A percentile compares a stretch with the other conserved stretches of the same genome.
These are phyloP conservation scores for Hermatobates lingyangjiaoensis DNA, from an alignment of 1,140 invertebrate species.

Conservation along the genomic window DNA sequence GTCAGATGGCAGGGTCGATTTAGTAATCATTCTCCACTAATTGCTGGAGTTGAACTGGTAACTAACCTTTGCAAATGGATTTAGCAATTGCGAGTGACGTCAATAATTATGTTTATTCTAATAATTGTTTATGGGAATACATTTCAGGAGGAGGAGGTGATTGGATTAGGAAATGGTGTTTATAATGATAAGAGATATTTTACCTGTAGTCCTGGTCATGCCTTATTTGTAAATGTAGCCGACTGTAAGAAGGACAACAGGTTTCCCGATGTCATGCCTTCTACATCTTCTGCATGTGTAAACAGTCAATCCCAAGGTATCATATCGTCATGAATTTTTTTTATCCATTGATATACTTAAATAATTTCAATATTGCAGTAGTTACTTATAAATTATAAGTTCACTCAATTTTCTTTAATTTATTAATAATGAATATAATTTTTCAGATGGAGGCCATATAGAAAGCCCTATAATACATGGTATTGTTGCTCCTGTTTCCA, in stretches of 20 bases:
- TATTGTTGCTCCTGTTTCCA: slow-evolving; percentile 50
- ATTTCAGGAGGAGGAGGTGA: slow-evolving; percentile 44
- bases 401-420: not conserved
- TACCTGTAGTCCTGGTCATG: slow-evolving; percentile 44
- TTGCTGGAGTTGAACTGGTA: slow-evolving; percentile 50
- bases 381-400: not conserved
- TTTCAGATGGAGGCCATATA: slow-evolving; percentile 30
- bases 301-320: not conserved
- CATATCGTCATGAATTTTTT: not conserved
- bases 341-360: not conserved
- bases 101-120: not conserved
- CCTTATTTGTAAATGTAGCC: slow-evolving; percentile 54
- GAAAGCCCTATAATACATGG: slow-evolving; percentile 61
- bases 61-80: slow-evolving; percentile 15
- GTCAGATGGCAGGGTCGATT: slow-evolving; percentile 68
- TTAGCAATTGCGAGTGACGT: not conserved
- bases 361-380: not conserved
- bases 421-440: not conserved
- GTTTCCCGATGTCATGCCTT: slow-evolving; percentile 35
- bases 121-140: too few relatives aligned
- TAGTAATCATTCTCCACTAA: slow-evolving; percentile 25
- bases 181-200: slow-evolving; percentile 52
- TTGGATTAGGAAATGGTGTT: slow-evolving; percentile 50
- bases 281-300: not conserved
- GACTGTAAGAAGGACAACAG: slow-evolving; percentile 58